Conservation (phyloP, 64 coral and sea anemone species). For the Actinia tenebrosa region DNA sequence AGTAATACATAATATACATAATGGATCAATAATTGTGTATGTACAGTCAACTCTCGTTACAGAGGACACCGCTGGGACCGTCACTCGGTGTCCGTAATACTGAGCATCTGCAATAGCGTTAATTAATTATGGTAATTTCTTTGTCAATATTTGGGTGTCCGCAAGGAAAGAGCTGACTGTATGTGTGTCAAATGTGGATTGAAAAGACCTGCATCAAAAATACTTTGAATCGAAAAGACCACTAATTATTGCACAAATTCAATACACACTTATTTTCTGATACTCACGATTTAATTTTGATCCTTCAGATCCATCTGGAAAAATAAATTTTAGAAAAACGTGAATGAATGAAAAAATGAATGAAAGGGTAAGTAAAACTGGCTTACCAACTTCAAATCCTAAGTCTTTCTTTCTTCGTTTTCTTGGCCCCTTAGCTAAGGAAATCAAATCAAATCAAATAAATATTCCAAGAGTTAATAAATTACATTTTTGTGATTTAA, state of each 20-base stretch:
- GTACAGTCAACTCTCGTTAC: no score
- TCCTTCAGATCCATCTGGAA: constrained; percentile 62
- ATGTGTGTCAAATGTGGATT: no score
- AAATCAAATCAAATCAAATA: background rate
- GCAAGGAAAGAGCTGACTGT: no score
- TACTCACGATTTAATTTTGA: constrained; percentile 55
- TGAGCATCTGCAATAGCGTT: no score
- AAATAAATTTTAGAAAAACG: background rate
- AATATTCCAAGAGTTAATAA: background rate
- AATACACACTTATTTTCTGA: background rate
- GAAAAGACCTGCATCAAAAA: no score
- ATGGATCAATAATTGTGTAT: no score
- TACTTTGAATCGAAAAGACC: no score
- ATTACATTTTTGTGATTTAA: background rate
- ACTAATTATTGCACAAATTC: no score
- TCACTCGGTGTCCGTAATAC: no score
- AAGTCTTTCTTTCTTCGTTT: constrained; percentile 81
- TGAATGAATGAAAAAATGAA: background rate
- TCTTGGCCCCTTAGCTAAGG: constrained; percentile 66
- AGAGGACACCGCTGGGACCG: no score
- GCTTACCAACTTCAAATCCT: constrained; percentile 41
- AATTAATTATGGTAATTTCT: no score
- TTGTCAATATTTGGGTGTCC: no score
- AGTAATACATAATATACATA: background rate
- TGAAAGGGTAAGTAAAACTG: background rate